Evolutionary conservation across 2,888 invertebrate species (phyloP).

Genomic region (Cabera pusaria): DNA sequence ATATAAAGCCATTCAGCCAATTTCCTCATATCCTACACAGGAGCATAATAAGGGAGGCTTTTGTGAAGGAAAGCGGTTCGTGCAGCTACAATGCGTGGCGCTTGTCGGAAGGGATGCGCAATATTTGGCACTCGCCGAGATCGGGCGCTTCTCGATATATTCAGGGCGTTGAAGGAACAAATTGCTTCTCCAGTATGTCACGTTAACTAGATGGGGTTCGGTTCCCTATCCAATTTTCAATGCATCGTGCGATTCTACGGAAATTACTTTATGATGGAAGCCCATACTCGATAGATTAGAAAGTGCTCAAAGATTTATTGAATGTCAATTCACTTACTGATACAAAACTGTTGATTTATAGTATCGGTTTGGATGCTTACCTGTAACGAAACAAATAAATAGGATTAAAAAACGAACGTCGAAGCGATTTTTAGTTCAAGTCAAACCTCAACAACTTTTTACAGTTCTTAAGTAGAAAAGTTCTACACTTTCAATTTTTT

Average conservation of each 20-base stretch:
- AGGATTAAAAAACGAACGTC: slow-evolving; percentile 1
- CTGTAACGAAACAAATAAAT: slow-evolving; percentile 37
- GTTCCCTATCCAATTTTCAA: slow-evolving; percentile 53
- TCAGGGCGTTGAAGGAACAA: slow-evolving; percentile 57
- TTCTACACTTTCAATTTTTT: slow-evolving; percentile 16
- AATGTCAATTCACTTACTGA: slow-evolving; percentile 20
- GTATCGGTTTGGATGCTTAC: slow-evolving; percentile 35
- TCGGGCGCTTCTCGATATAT: slow-evolving; percentile 60
- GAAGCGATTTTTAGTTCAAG: slow-evolving; percentile 1
- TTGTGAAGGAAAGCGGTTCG: slow-evolving; percentile 76
- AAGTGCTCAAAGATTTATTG: slow-evolving; percentile 11
- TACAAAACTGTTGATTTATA: slow-evolving; percentile 4
- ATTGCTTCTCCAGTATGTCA: slow-evolving; percentile 50
- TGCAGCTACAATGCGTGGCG: slow-evolving; percentile 73
- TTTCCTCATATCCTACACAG: slow-evolving; percentile 80
- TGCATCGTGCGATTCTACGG: slow-evolving; percentile 41
- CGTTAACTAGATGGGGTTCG: slow-evolving; percentile 46
- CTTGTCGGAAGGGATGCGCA: slow-evolving; percentile 54
- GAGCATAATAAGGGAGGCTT: slow-evolving; percentile 79
- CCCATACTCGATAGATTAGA: slow-evolving; percentile 17
- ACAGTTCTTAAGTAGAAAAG: slow-evolving; percentile 9
- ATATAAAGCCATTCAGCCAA: slow-evolving; percentile 81
- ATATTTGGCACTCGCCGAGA: slow-evolving; percentile 60
- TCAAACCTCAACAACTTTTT: slow-evolving; percentile 15
- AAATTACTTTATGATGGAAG: slow-evolving; percentile 37